Base-by-base conservation (phyloP, 2,113 vertebrate genomes). In the Seriola rivoliana region DNA sequence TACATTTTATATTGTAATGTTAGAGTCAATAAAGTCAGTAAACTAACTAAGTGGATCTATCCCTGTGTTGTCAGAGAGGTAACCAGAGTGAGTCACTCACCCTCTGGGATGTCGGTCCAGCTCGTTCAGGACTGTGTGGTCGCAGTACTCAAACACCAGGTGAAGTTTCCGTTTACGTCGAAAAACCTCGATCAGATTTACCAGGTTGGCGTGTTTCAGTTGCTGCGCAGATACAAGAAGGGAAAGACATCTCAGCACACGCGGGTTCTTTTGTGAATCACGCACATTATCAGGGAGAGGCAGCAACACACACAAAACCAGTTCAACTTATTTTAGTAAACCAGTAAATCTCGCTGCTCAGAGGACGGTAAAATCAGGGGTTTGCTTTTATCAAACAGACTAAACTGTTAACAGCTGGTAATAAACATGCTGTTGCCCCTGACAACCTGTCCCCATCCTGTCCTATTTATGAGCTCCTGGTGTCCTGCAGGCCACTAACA, bases 81-180 rank as follows among this genome's bases (percentile, higher is more conserved):
- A 3, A 50, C 11, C 44, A 21, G 14, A 25, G 29, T 2, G 32
- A 1, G 12, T 1, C 34, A 85, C 94, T 65, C 95, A 99, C 98
- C 98, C 97, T 77, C 83, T 85, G 4, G 96, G 97, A 78, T 99
- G 95, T 78, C 94, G 95, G 92, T 97, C 96, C 92, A 99, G 93
- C 90, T 99, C 97, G 0, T 97, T 96, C 52, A 99, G 97, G 32
- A 99, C 97, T 0, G 98, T 99, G 95, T 97, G 97, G 77, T 98
- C 97, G 1, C 98, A 99, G 93, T 98, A 99, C 67, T 99, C 98
- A 1, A 99, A 97, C 70, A 99, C 98, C 71, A 99, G 93, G 86
- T 99, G 98, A 29, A 99, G 96, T 80, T 95, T 97, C 81, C 98
- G 85, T 77, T 97, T 98, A 58, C 96, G 96, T 23, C 97, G 91